Evolutionary conservation across 2,888 invertebrate genomes (phyloP).

Genomic region (Perizoma affinitatum): DNA sequence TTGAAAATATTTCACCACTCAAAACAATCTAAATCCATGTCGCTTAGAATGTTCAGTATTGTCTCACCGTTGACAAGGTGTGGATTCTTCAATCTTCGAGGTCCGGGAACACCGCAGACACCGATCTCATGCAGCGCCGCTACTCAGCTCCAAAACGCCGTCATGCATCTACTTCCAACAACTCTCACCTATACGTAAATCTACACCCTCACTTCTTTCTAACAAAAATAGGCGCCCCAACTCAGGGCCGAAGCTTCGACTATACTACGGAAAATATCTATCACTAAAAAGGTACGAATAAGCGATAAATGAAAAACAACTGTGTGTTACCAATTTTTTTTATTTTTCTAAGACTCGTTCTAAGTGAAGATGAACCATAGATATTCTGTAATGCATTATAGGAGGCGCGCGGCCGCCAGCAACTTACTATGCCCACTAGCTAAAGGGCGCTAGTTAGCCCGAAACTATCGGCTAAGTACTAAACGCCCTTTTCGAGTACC

Average conservation of each 20-base stretch:
- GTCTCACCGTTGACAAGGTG: constrained; percentile 53
- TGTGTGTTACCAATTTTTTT: constrained; percentile 77
- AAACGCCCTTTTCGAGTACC: constrained; percentile 35
- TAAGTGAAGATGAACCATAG: constrained; percentile 82
- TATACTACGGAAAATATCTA: constrained; percentile 61
- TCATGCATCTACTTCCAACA: constrained; percentile 72
- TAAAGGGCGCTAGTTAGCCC: constrained; percentile 61
- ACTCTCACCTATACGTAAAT: constrained; percentile 44
- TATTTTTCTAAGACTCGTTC: constrained; percentile 75
- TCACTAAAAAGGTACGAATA: constrained; percentile 68
- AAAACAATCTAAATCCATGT: not conserved
- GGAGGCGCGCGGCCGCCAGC: constrained; percentile 73
- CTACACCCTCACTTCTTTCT: constrained; percentile 38
- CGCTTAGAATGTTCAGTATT: constrained; percentile 46
- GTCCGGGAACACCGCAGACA: constrained; percentile 46
- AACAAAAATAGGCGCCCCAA: constrained; percentile 60
- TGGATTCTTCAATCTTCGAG: constrained; percentile 49
- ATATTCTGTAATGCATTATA: constrained; percentile 67
- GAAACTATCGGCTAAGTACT: constrained; percentile 50
- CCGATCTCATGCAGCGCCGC: constrained; percentile 69
- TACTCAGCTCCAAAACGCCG: constrained; percentile 56
- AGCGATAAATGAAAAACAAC: constrained; percentile 82
- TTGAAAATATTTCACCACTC: constrained; percentile 8
- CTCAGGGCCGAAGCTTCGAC: constrained; percentile 67
- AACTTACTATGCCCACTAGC: constrained; percentile 65